A percentile compares a stretch with the other conserved stretches of the same genome.
phyloP scores from a whole-genome alignment of 2,888 invertebrate genomes.

The Zeuzera pyrina region DNA sequence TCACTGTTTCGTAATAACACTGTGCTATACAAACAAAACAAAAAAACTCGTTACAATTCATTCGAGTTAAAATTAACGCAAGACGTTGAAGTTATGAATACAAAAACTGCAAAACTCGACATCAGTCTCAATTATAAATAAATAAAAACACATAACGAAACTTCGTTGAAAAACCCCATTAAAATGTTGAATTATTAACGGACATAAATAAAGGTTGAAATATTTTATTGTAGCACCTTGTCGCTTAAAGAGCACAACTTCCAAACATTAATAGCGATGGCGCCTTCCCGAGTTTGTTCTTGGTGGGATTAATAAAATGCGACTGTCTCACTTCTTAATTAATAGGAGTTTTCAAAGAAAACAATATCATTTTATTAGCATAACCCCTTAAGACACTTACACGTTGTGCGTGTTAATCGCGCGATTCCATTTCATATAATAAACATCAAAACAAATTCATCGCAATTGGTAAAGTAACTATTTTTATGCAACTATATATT shows the following conservation, averaged over 20 bases:
- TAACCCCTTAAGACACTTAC: constrained; percentile 30
- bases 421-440: neutral
- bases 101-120: too few relatives aligned
- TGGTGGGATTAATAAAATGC: constrained; percentile 67
- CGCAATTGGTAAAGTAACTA: too few relatives aligned
- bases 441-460: too few relatives aligned
- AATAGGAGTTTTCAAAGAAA: constrained; percentile 70
- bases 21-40: too few relatives aligned
- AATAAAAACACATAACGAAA: constrained; percentile 31
- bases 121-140: constrained; percentile 34
- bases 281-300: constrained; percentile 43
- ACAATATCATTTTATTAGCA: constrained; percentile 72
- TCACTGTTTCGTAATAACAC: too few relatives aligned
- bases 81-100: too few relatives aligned
- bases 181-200: constrained; percentile 55
- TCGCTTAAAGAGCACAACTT: constrained; percentile 49
- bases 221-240: constrained; percentile 60
- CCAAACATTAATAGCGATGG: constrained; percentile 56
- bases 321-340: constrained; percentile 58
- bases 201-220: constrained; percentile 56
- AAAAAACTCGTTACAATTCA: too few relatives aligned
- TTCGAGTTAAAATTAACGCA: too few relatives aligned
- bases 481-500: too few relatives aligned
- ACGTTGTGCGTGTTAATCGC: constrained; percentile 1
- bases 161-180: constrained; percentile 37